Percentiles rank a stretch among this genome's conserved stretches.
These are phyloP conservation scores for Agrilus biguttatus DNA, from an alignment of 2,888 invertebrate genomes.

Conservation along the genomic window DNA sequence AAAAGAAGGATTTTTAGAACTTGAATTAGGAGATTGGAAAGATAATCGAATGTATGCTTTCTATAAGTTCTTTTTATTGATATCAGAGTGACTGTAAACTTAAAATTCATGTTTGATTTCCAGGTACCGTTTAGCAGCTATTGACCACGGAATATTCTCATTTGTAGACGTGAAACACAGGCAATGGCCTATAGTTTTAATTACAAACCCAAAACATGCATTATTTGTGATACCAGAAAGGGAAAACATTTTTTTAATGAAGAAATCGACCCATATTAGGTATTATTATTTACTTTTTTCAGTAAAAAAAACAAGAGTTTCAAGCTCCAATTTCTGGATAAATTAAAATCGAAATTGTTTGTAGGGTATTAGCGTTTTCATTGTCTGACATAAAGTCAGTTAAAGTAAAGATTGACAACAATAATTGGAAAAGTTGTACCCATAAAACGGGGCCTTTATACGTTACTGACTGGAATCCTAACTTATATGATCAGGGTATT, in stretches of 20 bases:
- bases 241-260: slow-evolving; percentile 54
- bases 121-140: slow-evolving; percentile 66
- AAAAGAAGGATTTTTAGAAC: slow-evolving; percentile 65
- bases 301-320: not conserved
- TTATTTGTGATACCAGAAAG: slow-evolving; percentile 54
- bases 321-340: not conserved
- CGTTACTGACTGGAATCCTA: slow-evolving; percentile 58
- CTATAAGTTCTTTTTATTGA: not conserved
- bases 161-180: slow-evolving; percentile 65
- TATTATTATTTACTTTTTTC: slow-evolving; percentile 17
- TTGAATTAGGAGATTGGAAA: slow-evolving; percentile 89
- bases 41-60: slow-evolving; percentile 63
- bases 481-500: slow-evolving; percentile 45
- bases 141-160: slow-evolving; percentile 80
- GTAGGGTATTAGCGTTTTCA: slow-evolving; percentile 66
- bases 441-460: slow-evolving; percentile 54
- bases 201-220: slow-evolving; percentile 86
- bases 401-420: slow-evolving; percentile 49
- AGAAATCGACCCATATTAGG: slow-evolving; percentile 64
- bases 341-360: slow-evolving; percentile 13
- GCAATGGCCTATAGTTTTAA: slow-evolving; percentile 66
- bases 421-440: slow-evolving; percentile 47
- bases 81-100: not conserved
- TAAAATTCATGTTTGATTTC: slow-evolving; percentile 5
- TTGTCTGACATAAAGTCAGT: slow-evolving; percentile 47